These are phyloP conservation scores for Eubasilissa splendida DNA, from an alignment of 2,888 invertebrate genomes.

Conservation along the genomic window DNA sequence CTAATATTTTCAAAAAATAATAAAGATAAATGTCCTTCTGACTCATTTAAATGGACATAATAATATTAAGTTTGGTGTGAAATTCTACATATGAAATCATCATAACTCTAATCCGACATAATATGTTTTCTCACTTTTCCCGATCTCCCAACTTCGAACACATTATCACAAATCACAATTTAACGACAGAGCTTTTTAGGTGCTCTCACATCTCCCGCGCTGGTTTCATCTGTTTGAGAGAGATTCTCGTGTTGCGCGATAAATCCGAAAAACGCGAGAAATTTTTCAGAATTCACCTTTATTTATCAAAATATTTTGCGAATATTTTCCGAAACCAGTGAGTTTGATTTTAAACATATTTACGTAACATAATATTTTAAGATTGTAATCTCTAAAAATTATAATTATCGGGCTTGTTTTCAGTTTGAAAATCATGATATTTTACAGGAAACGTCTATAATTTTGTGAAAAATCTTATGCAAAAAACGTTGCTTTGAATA, in stretches of 20 bases:
- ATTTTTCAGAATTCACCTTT: background rate
- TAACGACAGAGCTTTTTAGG: conserved; percentile 31
- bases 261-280: background rate
- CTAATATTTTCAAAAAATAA: too few species aligned
- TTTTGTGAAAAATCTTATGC: too few species aligned
- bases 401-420: too few species aligned
- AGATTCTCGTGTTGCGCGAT: too few species aligned
- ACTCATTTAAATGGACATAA: too few species aligned
- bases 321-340: background rate
- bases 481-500: too few species aligned
- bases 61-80: background rate
- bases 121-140: conserved; percentile 6
- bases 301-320: background rate
- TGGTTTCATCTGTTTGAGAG: background rate
- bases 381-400: too few species aligned
- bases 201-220: conserved; percentile 16
- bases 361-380: too few species aligned
- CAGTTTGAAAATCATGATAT: too few species aligned
- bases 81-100: background rate
- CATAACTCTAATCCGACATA: conserved; percentile 14
- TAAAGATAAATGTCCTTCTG: background rate
- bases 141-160: conserved; percentile 8
- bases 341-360: too few species aligned
- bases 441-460: too few species aligned
- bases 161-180: conserved; percentile 40